These are phyloP conservation scores for Ambastaia sidthimunki DNA, from an alignment of 2,797 vertebrate genomes.

Conservation along the genomic window DNA sequence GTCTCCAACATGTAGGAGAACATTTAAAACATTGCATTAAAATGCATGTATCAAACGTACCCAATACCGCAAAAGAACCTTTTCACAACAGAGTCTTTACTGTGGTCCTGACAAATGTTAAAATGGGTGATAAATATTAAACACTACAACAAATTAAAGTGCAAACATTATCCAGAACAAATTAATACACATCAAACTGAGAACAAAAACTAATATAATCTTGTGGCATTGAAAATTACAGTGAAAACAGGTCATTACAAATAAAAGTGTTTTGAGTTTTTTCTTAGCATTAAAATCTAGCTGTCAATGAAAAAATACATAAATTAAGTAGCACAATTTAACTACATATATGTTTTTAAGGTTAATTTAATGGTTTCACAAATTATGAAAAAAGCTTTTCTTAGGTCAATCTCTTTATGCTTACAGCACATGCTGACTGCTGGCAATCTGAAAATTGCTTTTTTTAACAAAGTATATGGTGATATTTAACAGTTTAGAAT, in stretches of 20 bases:
- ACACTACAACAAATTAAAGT: conserved; percentile 43
- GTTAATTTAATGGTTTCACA: conserved; percentile 10
- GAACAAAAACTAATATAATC: conserved; percentile 10
- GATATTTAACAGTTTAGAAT: conserved; percentile 1
- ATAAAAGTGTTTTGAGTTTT: conserved; percentile 15
- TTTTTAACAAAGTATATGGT: neutral
- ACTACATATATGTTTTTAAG: neutral
- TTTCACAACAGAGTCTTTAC: neutral
- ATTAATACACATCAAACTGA: conserved; percentile 3
- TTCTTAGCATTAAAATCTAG: conserved; percentile 3
- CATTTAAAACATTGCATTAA: conserved; percentile 48
- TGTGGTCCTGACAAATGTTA: conserved; percentile 20
- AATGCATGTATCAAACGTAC: conserved; percentile 27
- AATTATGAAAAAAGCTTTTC: neutral
- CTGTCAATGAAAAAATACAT: neutral
- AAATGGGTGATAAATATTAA: conserved; percentile 34
- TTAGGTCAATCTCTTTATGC: neutral
- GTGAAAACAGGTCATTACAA: conserved; percentile 1
- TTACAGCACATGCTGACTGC: neutral
- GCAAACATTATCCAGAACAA: conserved; percentile 31
- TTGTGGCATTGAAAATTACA: conserved; percentile 9
- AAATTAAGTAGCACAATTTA: neutral
- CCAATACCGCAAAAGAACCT: neutral
- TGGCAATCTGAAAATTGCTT: neutral
- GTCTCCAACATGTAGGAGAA: conserved; percentile 12